phyloP scores from a whole-genome alignment of 2,113 vertebrate genomes.

The Scopus umbretta region DNA sequence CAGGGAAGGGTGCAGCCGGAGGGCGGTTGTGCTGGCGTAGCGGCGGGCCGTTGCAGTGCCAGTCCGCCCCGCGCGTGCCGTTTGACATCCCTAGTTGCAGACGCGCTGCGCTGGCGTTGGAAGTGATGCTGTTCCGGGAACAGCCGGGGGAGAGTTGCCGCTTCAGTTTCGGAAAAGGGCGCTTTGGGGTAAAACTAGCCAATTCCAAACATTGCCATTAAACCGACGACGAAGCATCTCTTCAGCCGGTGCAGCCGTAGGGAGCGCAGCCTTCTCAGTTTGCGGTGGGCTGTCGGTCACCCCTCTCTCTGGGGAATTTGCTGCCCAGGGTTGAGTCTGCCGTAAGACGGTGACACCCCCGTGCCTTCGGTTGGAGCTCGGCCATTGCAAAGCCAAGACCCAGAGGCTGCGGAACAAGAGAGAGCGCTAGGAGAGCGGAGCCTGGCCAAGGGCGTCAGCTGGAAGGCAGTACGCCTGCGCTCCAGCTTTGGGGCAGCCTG shows the following conservation, averaged over 20 bases:
- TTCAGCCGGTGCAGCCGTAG: not conserved
- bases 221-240: not conserved
- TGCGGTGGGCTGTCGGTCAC: rapidly evolving
- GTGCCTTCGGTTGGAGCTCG: not conserved
- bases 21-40: no score
- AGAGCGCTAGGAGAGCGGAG: not conserved
- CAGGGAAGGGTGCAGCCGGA: no score
- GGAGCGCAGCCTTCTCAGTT: rapidly evolving
- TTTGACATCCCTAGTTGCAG: rapidly evolving
- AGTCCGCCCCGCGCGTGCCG: no score
- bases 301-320: rapidly evolving
- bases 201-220: rapidly evolving
- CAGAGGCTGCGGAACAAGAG: not conserved
- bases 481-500: not conserved
- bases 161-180: not conserved
- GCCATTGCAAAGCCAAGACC: not conserved
- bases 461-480: not conserved
- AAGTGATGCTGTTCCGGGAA: rapidly evolving
- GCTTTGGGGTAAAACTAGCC: rapidly evolving
- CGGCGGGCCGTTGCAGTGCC: no score
- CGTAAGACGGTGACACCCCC: rapidly evolving
- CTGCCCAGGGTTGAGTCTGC: rapidly evolving
- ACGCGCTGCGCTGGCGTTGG: not conserved
- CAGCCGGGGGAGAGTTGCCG: rapidly evolving
- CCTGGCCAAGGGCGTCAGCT: not conserved